These are phyloP conservation scores for Coronaproctus castanopsis DNA, from an alignment of 2,888 invertebrate genomes.

Conservation along the genomic window DNA sequence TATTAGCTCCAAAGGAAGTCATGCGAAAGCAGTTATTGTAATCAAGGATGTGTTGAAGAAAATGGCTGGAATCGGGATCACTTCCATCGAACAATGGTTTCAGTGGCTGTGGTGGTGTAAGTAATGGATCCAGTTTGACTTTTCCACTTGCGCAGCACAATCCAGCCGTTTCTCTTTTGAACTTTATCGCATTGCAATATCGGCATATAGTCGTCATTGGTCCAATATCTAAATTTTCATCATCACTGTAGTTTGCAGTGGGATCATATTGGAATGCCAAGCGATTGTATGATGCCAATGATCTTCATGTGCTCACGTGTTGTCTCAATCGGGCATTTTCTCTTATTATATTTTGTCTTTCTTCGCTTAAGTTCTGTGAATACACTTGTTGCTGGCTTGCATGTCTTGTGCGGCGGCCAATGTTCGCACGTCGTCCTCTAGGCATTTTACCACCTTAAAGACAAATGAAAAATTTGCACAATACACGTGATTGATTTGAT, in stretches of 20 bases:
- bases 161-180: constrained; percentile 3
- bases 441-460: too few species aligned
- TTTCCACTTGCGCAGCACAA: constrained; percentile 5
- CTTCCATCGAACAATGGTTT: neutral
- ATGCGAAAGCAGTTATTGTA: constrained; percentile 14
- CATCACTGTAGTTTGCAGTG: neutral
- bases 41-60: constrained; percentile 11
- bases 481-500: too few species aligned
- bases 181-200: neutral
- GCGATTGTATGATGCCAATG: too few species aligned
- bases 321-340: too few species aligned
- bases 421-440: constrained; percentile 1
- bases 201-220: constrained; percentile 1
- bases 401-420: constrained; percentile 1
- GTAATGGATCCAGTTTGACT: neutral
- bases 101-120: constrained; percentile 3
- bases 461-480: too few species aligned
- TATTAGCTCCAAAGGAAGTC: constrained; percentile 13
- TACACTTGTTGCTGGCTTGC: neutral
- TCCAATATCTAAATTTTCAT: neutral
- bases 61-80: constrained; percentile 13
- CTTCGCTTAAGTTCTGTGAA: too few species aligned
- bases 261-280: constrained; percentile 4
- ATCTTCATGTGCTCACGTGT: too few species aligned
- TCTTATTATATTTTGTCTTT: too few species aligned